Evolutionary conservation across 2,888 invertebrate species (phyloP).

Genomic region (Magallana nippona): DNA sequence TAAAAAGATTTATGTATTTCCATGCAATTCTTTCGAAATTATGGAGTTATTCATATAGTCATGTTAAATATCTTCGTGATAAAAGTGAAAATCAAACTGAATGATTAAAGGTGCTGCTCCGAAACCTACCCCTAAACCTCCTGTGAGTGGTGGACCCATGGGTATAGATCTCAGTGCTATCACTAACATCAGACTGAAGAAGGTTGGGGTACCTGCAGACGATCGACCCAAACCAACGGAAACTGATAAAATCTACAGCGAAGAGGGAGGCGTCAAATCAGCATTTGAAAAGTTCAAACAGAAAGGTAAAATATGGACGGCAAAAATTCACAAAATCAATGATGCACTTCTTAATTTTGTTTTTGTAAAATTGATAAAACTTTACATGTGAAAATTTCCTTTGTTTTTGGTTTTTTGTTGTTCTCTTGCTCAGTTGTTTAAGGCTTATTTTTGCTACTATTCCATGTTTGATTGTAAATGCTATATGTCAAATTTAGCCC

Average conservation of each 20-base stretch:
- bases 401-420: too few species aligned
- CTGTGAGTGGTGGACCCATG: background rate
- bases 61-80: too few species aligned
- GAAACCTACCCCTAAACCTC: slow-evolving; percentile 23
- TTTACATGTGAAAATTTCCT: too few species aligned
- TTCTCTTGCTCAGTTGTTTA: too few species aligned
- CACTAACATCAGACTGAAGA: background rate
- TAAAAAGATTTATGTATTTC: background rate
- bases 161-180: slow-evolving; percentile 38
- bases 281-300: slow-evolving; percentile 36
- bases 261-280: slow-evolving; percentile 22
- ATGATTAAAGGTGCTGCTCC: background rate
- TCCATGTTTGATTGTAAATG: too few species aligned
- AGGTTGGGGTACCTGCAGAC: slow-evolving; percentile 18
- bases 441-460: too few species aligned
- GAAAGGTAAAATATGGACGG: background rate
- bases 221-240: slow-evolving; percentile 21
- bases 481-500: too few species aligned
- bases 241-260: slow-evolving; percentile 7
- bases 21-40: too few species aligned
- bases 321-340: background rate
- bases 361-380: too few species aligned
- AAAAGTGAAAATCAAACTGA: too few species aligned
- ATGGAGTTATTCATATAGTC: too few species aligned
- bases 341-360: background rate